Evolutionary conservation across 53 echinoderm and acorn worm species (phyloP).

Genomic region (Holothuria leucospilota): DNA sequence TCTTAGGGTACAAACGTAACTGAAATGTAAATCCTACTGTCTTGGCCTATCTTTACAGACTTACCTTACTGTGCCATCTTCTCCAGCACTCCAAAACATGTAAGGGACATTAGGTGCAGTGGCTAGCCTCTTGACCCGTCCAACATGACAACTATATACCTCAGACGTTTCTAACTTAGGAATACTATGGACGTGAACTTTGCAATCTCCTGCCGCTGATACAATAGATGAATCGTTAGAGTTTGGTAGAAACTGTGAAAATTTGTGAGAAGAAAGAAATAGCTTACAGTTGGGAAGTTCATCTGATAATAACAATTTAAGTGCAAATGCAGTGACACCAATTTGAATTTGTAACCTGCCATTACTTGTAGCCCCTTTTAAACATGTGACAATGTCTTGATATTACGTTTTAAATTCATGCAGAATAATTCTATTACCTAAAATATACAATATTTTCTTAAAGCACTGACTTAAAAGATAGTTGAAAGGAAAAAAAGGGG

Average conservation of each 20-base stretch:
- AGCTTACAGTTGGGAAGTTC: not conserved
- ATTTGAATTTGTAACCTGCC: too few species aligned
- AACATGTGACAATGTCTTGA: too few species aligned
- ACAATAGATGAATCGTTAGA: constrained; percentile 88
- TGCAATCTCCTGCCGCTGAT: constrained; percentile 92
- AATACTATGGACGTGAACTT: constrained; percentile 90
- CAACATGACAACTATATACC: constrained; percentile 95
- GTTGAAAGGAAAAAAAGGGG: too few species aligned
- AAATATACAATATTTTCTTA: too few species aligned
- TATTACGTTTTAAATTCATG: too few species aligned
- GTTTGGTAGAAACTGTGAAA: constrained; percentile 87
- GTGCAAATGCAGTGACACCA: too few species aligned
- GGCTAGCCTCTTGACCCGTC: constrained; percentile 90
- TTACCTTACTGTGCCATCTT: constrained; percentile 95
- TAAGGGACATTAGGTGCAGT: constrained; percentile 90
- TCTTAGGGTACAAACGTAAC: too few species aligned
- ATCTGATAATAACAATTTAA: too few species aligned
- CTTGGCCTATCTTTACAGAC: not conserved
- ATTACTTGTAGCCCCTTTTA: too few species aligned
- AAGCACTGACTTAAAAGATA: too few species aligned
- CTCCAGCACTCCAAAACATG: constrained; percentile 99
- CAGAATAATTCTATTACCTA: too few species aligned
- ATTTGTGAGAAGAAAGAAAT: not conserved
- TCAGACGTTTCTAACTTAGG: constrained; percentile 85
- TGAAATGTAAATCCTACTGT: too few species aligned